Evolutionary conservation across 2,113 vertebrate species (phyloP).

Genomic region (Melanerpes aurifrons): DNA sequence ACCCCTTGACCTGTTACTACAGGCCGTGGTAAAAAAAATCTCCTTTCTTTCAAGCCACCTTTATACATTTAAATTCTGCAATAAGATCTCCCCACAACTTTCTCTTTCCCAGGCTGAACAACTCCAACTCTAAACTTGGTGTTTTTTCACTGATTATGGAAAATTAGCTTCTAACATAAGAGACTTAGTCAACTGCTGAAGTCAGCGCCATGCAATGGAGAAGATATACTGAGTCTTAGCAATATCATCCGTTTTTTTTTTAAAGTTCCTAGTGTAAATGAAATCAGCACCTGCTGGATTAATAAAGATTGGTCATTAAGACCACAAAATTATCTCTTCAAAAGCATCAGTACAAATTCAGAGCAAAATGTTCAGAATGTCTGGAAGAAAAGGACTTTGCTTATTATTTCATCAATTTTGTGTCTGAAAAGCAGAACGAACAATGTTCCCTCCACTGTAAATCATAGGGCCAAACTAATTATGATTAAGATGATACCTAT

Average conservation of each 20-base stretch:
- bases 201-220: background rate
- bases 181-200: background rate
- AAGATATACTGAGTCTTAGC: background rate
- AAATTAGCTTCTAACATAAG: background rate
- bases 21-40: background rate
- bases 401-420: background rate
- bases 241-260: background rate
- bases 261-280: background rate
- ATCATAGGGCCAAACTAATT: background rate
- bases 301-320: background rate
- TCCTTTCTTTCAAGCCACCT: background rate
- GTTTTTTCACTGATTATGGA: background rate
- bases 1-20: background rate
- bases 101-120: background rate
- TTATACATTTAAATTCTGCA: background rate
- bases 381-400: background rate
- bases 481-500: background rate
- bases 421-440: background rate
- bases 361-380: background rate
- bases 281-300: background rate
- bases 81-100: background rate
- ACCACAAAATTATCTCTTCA: too few relatives aligned
- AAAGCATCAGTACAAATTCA: background rate
- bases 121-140: background rate
- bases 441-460: background rate